These are phyloP conservation scores for Geococcyx californianus DNA, from an alignment of 2,113 vertebrate species.

Conservation along the genomic window DNA sequence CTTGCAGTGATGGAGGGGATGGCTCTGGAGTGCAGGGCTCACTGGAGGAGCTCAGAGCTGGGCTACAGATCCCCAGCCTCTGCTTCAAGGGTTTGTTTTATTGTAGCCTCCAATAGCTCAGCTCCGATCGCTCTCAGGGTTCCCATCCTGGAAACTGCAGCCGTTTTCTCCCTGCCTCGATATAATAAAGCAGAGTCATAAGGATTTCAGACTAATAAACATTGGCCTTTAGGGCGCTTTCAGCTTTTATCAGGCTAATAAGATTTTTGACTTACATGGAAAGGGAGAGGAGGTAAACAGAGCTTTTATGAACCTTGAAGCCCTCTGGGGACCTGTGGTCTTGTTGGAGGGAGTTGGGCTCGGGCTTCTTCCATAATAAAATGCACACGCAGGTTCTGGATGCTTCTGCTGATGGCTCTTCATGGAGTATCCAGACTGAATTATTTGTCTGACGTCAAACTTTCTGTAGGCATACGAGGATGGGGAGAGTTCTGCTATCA, in stretches of 20 bases:
- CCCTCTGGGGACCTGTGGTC: neutral
- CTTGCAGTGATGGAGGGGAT: neutral
- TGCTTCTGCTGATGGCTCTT: neutral
- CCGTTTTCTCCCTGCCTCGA: neutral
- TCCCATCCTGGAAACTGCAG: neutral
- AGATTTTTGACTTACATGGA: neutral
- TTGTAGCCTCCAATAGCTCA: rapidly evolving
- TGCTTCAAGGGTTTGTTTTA: neutral
- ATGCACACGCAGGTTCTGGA: neutral
- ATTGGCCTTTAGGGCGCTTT: slow-evolving; percentile 8
- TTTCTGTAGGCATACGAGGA: rapidly evolving
- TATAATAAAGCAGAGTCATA: neutral
- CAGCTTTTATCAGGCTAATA: slow-evolving; percentile 20
- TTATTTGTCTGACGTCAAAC: neutral
- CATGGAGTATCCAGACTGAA: rapidly evolving
- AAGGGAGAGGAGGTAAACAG: neutral
- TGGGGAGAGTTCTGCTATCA: rapidly evolving
- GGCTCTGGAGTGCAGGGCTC: neutral
- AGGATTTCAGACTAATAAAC: slow-evolving; percentile 21
- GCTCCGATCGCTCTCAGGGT: rapidly evolving
- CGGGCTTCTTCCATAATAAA: neutral
- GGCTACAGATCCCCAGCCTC: neutral
- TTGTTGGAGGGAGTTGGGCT: rapidly evolving
- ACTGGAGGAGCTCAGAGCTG: neutral
- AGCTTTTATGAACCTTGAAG: neutral